These are phyloP conservation scores for Tetrapedia diversipes DNA, from an alignment of 2,888 invertebrate species.

Conservation along the genomic window DNA sequence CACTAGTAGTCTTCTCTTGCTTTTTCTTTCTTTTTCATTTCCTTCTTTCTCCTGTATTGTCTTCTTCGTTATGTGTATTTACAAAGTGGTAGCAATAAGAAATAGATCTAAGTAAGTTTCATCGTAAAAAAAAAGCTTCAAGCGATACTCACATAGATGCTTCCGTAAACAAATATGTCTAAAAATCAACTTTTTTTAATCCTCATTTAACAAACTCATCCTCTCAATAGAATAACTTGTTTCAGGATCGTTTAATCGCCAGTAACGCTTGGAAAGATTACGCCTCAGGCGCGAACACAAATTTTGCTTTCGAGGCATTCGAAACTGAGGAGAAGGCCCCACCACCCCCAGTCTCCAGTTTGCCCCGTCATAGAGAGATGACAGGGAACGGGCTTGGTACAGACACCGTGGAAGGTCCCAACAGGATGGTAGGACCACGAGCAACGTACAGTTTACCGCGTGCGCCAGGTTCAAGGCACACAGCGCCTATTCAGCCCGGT, in stretches of 20 bases:
- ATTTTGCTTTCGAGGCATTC: constrained; percentile 95
- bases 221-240: constrained; percentile 52
- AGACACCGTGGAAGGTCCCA: constrained; percentile 81
- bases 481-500: constrained; percentile 82
- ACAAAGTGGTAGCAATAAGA: background rate
- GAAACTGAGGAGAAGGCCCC: constrained; percentile 90
- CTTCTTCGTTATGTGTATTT: constrained; percentile 7
- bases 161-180: background rate
- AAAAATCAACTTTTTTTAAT: no score
- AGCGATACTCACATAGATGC: no score
- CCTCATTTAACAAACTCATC: no score
- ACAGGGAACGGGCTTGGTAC: constrained; percentile 81
- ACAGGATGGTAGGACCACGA: constrained; percentile 82
- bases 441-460: constrained; percentile 91
- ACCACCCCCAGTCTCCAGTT: constrained; percentile 80
- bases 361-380: constrained; percentile 78
- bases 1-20: constrained; percentile 38
- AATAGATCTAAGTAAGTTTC: background rate
- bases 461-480: constrained; percentile 84
- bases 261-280: constrained; percentile 96
- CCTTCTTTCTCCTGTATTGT: constrained; percentile 3
- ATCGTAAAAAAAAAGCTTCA: background rate
- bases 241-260: constrained; percentile 92
- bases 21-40: constrained; percentile 6
- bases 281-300: constrained; percentile 89